Evolutionary conservation across 2,113 vertebrate species (phyloP), one percentile per base, ranked within the genome.

Genomic region (Scomber scombrus): DNA sequence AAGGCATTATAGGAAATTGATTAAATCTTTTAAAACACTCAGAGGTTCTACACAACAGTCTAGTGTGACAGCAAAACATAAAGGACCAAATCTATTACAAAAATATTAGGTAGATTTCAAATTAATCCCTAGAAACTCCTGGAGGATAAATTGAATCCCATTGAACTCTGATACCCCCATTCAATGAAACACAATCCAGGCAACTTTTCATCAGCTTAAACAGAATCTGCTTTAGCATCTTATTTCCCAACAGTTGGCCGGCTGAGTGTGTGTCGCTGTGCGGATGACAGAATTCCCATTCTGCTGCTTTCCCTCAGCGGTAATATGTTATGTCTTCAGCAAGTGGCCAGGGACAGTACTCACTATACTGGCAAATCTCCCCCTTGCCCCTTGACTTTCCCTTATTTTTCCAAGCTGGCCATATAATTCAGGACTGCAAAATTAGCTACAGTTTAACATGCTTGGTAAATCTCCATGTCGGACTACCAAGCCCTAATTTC

Each of bases 361-460:
- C 46, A 2, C 79, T 54, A 2, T n/a, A n/a, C 67, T 84, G 85
- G 92, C 73, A 86, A 88, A 80, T 66, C 62, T 84, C 86, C 57
- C 65, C 68, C 60, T 71, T 80, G 62, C 64, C 82, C 81, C 74
- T 65, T 56, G 72, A 85, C 84, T 86, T 12, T 9, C 63, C 75
- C 76, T 69, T 86, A 82, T 91, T 93, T 90, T 88, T 87, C 73
- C 74, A 80, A 66, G 81, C 43, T 5, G 29, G 56, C 67, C 78
- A 46, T 82, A 91, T 89, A 84, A 92, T 90, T 92, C 81, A 82
- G 72, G 84, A n/a, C 73, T 62, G 81, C 87, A 79, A 89, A 94
- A 78, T 47, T 84, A 88, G 86, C 86, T 76, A 31, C 80, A 85
- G 84, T 90, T 92, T 90, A 90, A 92, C 74, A 51, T 14, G 51